Conservation (phyloP, 2,113 vertebrate species). For the Miniopterus natalensis region DNA sequence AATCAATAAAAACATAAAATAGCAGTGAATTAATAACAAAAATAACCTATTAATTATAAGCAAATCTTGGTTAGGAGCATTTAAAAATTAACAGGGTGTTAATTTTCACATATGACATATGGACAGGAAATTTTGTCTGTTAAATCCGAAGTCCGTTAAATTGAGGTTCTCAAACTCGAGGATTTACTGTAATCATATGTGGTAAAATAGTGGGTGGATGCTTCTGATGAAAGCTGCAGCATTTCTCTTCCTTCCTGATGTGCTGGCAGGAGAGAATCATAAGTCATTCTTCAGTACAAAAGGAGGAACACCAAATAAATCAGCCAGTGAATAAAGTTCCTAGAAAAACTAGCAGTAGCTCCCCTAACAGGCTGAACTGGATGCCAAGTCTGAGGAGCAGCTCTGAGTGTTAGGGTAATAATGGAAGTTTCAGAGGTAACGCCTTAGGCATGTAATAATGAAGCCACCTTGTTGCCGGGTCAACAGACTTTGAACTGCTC, state of each 20-base stretch:
- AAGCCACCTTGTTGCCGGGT: neutral
- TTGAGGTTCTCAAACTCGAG: neutral
- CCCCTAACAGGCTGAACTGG: neutral
- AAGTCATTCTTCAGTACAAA: neutral
- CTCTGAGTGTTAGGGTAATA: neutral
- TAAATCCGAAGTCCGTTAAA: neutral
- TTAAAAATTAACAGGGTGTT: no score
- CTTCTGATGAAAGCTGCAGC: neutral
- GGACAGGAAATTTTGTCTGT: no score
- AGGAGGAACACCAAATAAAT: constrained; percentile 7
- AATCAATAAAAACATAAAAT: neutral
- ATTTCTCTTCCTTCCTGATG: neutral
- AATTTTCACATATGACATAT: no score
- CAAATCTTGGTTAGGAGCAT: no score
- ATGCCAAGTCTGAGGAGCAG: neutral
- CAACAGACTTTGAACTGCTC: constrained; percentile 4
- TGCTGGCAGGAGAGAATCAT: neutral
- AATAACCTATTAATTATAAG: neutral
- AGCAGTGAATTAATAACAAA: neutral
- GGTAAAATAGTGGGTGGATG: neutral
- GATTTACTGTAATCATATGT: neutral
- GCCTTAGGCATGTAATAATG: constrained; percentile 12
- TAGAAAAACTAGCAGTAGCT: neutral
- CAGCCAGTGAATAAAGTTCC: neutral
- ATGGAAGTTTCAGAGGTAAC: neutral